Conservation (phyloP, 2,797 vertebrate genomes). For the Sebastes nivosus region DNA sequence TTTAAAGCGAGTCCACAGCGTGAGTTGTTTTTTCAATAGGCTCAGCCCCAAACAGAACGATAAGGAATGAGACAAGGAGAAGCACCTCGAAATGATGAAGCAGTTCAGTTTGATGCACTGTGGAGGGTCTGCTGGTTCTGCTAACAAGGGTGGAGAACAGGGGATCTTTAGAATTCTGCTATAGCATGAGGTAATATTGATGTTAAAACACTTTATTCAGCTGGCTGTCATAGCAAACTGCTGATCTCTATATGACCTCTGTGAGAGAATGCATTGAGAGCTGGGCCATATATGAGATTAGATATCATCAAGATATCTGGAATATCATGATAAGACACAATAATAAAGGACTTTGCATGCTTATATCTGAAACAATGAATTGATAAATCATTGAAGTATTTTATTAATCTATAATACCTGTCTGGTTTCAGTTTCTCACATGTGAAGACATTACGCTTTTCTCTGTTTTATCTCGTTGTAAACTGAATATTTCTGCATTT, state of each 20-base stretch:
- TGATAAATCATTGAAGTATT: background rate
- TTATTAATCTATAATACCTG: background rate
- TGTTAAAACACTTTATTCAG: background rate
- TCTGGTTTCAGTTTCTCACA: background rate
- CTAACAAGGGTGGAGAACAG: constrained; percentile 1
- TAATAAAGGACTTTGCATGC: background rate
- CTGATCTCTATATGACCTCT: background rate
- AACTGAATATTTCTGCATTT: background rate
- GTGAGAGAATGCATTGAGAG: background rate
- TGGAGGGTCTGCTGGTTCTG: background rate
- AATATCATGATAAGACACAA: background rate
- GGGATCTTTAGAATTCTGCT: background rate
- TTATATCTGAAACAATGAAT: too few species aligned
- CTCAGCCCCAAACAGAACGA: constrained; percentile 22
- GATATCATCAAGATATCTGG: background rate
- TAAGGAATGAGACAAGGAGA: constrained; percentile 4
- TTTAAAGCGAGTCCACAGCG: constrained; percentile 15
- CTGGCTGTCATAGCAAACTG: background rate
- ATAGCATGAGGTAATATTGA: background rate
- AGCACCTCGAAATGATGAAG: constrained; percentile 27
- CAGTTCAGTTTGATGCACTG: background rate
- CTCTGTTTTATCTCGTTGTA: background rate
- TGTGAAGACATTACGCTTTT: background rate
- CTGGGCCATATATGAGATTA: background rate
- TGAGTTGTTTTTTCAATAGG: constrained; percentile 35